Conservation (phyloP, 2,888 invertebrate genomes). For the Neoascia interrupta region DNA sequence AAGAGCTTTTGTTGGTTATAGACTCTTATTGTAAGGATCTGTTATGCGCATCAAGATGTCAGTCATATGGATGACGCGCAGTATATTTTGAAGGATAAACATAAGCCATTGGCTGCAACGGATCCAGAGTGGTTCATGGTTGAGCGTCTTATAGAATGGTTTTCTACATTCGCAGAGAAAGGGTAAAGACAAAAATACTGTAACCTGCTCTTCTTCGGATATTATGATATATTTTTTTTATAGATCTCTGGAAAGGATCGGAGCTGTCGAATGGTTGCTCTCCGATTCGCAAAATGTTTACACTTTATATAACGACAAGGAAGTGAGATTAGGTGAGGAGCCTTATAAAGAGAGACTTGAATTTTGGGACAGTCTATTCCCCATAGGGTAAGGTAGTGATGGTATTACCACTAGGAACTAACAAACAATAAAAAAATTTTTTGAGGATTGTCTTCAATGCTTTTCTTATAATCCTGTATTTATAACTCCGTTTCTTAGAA, state of each 20-base stretch:
- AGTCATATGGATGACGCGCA: conserved; percentile 75
- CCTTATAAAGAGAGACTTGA: conserved; percentile 51
- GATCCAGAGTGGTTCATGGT: conserved; percentile 79
- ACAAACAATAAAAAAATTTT: too few relatives aligned
- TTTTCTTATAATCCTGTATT: too few relatives aligned
- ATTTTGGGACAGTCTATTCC: conserved; percentile 68
- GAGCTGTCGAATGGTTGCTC: conserved; percentile 33
- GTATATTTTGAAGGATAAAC: conserved; percentile 72
- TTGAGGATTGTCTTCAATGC: too few relatives aligned
- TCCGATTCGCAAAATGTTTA: neutral
- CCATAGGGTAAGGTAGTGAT: conserved; percentile 2
- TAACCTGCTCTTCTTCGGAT: too few relatives aligned
- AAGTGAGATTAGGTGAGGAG: conserved; percentile 34
- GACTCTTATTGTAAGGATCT: neutral
- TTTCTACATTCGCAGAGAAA: conserved; percentile 76
- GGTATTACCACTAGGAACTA: too few relatives aligned
- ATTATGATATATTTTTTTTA: neutral
- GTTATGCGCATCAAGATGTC: conserved; percentile 59
- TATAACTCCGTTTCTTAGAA: too few relatives aligned
- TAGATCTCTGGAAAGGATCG: conserved; percentile 8
- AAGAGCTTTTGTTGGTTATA: neutral
- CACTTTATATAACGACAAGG: conserved; percentile 63
- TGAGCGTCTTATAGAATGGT: conserved; percentile 77
- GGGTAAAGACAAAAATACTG: too few relatives aligned
- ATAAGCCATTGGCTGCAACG: conserved; percentile 72